phyloP scores from a whole-genome alignment of 2,888 invertebrate genomes.

The Suillia variegata region DNA sequence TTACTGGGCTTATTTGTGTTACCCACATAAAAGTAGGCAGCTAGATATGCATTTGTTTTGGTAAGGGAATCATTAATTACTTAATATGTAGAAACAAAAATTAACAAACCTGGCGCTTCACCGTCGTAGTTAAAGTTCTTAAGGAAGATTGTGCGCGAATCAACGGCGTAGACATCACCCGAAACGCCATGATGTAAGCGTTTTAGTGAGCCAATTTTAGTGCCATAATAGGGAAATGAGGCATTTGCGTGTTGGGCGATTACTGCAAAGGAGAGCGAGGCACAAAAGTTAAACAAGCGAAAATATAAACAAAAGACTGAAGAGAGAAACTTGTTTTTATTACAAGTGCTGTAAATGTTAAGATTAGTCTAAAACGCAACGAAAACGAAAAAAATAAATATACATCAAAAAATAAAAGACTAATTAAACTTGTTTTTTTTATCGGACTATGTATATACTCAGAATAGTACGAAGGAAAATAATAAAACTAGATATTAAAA shows the following conservation, averaged over 20 bases:
- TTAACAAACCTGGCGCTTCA: slow-evolving; percentile 84
- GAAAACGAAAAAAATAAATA: no score
- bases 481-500: no score
- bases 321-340: slow-evolving; percentile 51
- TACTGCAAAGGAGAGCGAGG: slow-evolving; percentile 32
- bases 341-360: no score
- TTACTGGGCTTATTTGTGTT: slow-evolving; percentile 71
- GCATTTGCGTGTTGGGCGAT: slow-evolving; percentile 42
- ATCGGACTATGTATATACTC: no score
- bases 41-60: slow-evolving; percentile 62
- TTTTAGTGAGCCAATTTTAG: slow-evolving; percentile 77
- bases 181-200: slow-evolving; percentile 83
- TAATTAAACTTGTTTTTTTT: no score
- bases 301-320: slow-evolving; percentile 48
- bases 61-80: neutral
- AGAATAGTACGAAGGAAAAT: no score
- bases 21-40: slow-evolving; percentile 90
- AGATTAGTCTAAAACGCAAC: no score
- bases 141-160: slow-evolving; percentile 83
- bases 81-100: neutral
- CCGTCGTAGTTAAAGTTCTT: slow-evolving; percentile 91
- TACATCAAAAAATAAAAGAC: no score
- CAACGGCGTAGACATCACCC: slow-evolving; percentile 86
- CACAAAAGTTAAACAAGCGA: neutral
- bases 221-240: slow-evolving; percentile 72